Percentiles rank a stretch among this genome's conserved stretches.
Evolutionary conservation across 2,888 invertebrate species (phyloP).

Genomic region (Pseudococcus viburni): DNA sequence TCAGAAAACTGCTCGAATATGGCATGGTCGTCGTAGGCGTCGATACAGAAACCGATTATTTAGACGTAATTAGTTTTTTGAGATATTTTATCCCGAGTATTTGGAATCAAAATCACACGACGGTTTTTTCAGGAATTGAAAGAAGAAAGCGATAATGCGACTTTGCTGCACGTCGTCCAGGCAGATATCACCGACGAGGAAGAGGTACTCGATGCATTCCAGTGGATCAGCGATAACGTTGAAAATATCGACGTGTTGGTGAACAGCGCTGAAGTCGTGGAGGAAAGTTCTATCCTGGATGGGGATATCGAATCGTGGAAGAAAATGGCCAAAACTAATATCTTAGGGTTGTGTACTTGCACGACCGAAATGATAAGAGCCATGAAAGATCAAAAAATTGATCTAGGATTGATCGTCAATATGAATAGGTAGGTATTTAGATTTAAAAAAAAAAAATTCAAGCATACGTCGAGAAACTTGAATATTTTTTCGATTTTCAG

Average conservation of each 20-base stretch:
- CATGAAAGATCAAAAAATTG: conserved; percentile 68
- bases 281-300: conserved; percentile 68
- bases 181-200: conserved; percentile 69
- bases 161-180: conserved; percentile 67
- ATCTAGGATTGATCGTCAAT: conserved; percentile 68
- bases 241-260: conserved; percentile 69
- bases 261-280: conserved; percentile 69
- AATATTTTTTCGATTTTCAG: conserved; percentile 62
- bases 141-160: conserved; percentile 52
- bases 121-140: neutral
- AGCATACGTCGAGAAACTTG: no score
- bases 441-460: no score
- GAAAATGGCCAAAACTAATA: conserved; percentile 68
- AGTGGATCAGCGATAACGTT: conserved; percentile 69
- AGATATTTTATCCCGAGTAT: neutral
- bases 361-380: conserved; percentile 68
- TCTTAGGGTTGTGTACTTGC: conserved; percentile 68
- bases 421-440: conserved; percentile 68
- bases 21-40: conserved; percentile 68
- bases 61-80: conserved; percentile 67
- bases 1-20: conserved; percentile 67
- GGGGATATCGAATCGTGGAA: conserved; percentile 68
- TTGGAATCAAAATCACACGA: neutral
- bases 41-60: conserved; percentile 68
- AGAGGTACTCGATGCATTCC: conserved; percentile 68